Evolutionary conservation across 2,888 invertebrate genomes (phyloP).

Genomic region (Yponomeuta cagnagella): DNA sequence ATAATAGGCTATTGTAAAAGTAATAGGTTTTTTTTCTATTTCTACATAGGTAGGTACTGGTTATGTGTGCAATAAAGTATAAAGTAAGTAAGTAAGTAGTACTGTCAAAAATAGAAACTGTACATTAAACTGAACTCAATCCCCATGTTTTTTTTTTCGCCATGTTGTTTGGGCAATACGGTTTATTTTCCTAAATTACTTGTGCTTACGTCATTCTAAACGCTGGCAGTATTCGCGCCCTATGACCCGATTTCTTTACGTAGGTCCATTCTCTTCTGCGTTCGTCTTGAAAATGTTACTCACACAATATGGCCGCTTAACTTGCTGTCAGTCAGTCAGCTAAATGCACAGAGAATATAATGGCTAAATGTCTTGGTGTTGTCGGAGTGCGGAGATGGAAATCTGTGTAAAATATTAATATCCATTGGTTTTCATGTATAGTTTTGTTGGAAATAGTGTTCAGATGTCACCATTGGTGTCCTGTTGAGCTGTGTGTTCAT

Average conservation of each 20-base stretch:
- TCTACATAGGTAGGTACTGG: no score
- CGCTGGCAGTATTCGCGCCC: slow-evolving; percentile 41
- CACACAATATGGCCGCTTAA: not conserved
- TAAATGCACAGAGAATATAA: no score
- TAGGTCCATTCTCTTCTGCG: slow-evolving; percentile 23
- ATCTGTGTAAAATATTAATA: not conserved
- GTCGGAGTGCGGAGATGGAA: not conserved
- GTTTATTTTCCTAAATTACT: not conserved
- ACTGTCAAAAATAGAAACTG: no score
- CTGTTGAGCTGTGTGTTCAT: slow-evolving; percentile 13
- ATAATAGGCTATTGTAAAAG: no score
- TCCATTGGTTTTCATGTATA: not conserved
- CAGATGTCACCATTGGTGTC: not conserved
- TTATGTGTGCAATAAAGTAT: no score
- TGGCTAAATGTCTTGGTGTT: not conserved
- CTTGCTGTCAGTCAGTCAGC: slow-evolving; percentile 8
- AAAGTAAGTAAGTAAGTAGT: no score
- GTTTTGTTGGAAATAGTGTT: not conserved
- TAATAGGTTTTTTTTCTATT: no score
- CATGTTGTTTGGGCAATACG: not conserved
- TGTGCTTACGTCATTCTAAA: slow-evolving; percentile 52
- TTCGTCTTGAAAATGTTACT: not conserved
- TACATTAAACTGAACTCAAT: not conserved
- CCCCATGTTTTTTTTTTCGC: no score
- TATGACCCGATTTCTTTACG: slow-evolving; percentile 36